Percentiles rank a stretch among this genome's conserved stretches.
Evolutionary conservation across 2,888 invertebrate species (phyloP).

Genomic region (Diachrysia chrysitis): DNA sequence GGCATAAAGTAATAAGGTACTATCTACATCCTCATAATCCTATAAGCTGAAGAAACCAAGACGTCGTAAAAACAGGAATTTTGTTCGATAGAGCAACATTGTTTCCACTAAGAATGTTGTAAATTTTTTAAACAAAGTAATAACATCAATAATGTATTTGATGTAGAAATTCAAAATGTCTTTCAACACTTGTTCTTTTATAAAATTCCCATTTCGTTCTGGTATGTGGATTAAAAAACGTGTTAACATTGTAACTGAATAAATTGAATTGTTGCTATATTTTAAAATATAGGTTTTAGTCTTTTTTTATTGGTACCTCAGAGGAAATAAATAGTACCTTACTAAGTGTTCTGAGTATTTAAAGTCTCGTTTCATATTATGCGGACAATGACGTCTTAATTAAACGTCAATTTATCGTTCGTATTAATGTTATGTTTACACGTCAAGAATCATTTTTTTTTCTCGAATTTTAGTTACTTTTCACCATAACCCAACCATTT

Average conservation of each 20-base stretch:
- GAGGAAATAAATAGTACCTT: neutral
- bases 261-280: neutral
- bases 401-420: too few species aligned
- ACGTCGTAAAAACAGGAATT: conserved; percentile 20
- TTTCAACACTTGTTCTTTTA: conserved; percentile 31
- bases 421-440: too few species aligned
- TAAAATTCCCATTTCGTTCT: conserved; percentile 36
- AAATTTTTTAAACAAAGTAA: conserved; percentile 28
- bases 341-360: too few species aligned
- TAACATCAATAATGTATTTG: conserved; percentile 50
- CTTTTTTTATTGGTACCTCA: neutral
- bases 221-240: conserved; percentile 29
- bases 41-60: conserved; percentile 12
- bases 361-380: too few species aligned
- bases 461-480: too few species aligned
- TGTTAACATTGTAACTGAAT: conserved; percentile 38
- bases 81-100: conserved; percentile 20
- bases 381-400: too few species aligned
- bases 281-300: too few species aligned
- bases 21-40: neutral
- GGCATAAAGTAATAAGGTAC: conserved; percentile 8
- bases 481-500: too few species aligned
- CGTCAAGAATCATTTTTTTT: too few species aligned
- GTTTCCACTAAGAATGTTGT: conserved; percentile 21
- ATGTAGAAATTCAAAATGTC: conserved; percentile 26